These are phyloP conservation scores for Synanceia verrucosa DNA, from an alignment of 2,797 vertebrate species.

Conservation along the genomic window DNA sequence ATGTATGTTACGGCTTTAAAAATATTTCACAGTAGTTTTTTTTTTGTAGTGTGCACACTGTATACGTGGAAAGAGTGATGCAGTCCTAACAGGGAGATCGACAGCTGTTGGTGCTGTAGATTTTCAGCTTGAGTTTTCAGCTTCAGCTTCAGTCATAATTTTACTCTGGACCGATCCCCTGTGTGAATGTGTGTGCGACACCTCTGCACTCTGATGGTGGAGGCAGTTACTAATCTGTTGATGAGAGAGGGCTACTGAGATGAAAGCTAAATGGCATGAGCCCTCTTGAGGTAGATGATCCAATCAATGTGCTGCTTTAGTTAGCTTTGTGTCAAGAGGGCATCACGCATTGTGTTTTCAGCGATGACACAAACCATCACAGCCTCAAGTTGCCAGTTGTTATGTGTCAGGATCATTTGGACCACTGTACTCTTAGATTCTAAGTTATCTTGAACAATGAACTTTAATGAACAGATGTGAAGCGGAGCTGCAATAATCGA, in stretches of 20 bases:
- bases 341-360: slow-evolving; percentile 22
- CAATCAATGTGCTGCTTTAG: slow-evolving; percentile 50
- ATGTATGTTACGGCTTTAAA: slow-evolving; percentile 28
- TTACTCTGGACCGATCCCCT: background rate
- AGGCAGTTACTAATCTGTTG: slow-evolving; percentile 14
- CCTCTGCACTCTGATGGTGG: slow-evolving; percentile 4
- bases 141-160: background rate
- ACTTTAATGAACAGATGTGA: slow-evolving; percentile 22
- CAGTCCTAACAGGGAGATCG: background rate
- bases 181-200: slow-evolving; percentile 1
- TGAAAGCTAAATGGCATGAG: slow-evolving; percentile 29
- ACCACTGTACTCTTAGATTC: slow-evolving; percentile 47
- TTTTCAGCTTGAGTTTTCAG: slow-evolving; percentile 9
- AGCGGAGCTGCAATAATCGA: slow-evolving; percentile 36
- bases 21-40: slow-evolving; percentile 14
- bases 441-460: slow-evolving; percentile 30
- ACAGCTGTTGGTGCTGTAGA: background rate
- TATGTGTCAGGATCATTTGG: slow-evolving; percentile 35
- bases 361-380: slow-evolving; percentile 39
- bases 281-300: slow-evolving; percentile 22
- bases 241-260: slow-evolving; percentile 27
- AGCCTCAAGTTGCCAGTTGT: slow-evolving; percentile 35
- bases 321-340: slow-evolving; percentile 2
- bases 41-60: slow-evolving; percentile 39
- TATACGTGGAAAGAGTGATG: slow-evolving; percentile 10